These are phyloP conservation scores for Nilaparvata lugens DNA, from an alignment of 1,140 invertebrate genomes.

Conservation along the genomic window DNA sequence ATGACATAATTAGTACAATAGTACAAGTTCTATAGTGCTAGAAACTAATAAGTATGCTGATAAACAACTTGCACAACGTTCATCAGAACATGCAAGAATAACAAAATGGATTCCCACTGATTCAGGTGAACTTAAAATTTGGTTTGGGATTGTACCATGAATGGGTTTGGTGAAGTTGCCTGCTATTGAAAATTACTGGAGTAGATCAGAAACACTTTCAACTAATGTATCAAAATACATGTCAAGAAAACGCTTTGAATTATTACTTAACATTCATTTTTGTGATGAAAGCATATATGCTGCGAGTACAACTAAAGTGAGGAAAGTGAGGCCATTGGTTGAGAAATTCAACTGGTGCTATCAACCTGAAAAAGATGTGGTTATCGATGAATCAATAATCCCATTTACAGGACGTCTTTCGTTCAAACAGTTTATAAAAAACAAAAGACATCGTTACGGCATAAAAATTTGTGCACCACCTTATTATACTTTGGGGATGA, in stretches of 20 bases:
- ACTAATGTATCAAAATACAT: not conserved
- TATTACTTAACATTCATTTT: not conserved
- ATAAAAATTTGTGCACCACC: not conserved
- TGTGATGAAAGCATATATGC: not conserved
- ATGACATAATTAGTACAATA: not conserved
- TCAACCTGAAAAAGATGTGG: not conserved
- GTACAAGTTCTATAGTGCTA: not conserved
- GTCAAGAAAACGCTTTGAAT: not conserved
- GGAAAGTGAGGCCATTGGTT: not conserved
- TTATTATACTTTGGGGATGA: not conserved
- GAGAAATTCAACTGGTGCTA: not conserved
- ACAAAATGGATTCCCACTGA: not conserved
- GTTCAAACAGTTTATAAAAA: not conserved
- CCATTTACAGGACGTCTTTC: not conserved
- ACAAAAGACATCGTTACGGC: not conserved
- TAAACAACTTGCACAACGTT: not conserved
- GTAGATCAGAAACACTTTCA: not conserved
- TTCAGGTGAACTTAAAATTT: not conserved
- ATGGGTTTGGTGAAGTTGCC: not conserved
- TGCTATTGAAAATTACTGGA: not conserved
- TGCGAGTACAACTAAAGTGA: not conserved
- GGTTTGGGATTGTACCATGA: not conserved
- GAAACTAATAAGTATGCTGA: not conserved
- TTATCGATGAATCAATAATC: not conserved
- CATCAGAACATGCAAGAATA: not conserved